phyloP scores from a whole-genome alignment of 2,797 vertebrate genomes.

The Semaprochilodus insignis region DNA sequence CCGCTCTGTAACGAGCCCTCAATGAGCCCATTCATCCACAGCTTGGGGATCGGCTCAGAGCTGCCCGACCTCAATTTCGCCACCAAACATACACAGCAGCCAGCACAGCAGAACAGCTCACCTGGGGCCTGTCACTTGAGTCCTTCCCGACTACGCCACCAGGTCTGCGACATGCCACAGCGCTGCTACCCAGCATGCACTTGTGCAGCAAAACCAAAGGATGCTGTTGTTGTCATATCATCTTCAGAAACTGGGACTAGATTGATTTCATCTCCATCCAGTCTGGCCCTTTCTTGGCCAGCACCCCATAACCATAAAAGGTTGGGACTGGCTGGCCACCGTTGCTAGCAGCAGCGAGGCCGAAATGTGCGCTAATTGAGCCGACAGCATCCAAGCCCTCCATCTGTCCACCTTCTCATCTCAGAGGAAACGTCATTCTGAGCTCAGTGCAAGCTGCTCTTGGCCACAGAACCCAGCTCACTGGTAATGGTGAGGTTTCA shows the following conservation, averaged over 20 bases:
- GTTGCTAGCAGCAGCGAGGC: conserved; percentile 56
- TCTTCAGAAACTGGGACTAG: conserved; percentile 19
- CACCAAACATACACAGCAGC: conserved; percentile 11
- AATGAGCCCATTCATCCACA: conserved; percentile 53
- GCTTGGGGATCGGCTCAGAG: conserved; percentile 17
- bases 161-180: neutral
- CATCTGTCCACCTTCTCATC: conserved; percentile 67
- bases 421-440: conserved; percentile 60
- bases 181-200: neutral
- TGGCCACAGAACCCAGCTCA: conserved; percentile 43
- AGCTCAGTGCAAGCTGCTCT: conserved; percentile 63
- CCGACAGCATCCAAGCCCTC: conserved; percentile 59
- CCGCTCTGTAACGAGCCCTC: conserved; percentile 49
- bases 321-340: conserved; percentile 58
- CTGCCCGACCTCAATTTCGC: conserved; percentile 26
- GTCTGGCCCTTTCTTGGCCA: conserved; percentile 38
- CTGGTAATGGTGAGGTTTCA: conserved; percentile 49
- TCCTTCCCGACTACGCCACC: too few species aligned
- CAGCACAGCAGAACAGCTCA: neutral
- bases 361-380: conserved; percentile 66
- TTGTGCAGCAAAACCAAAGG: conserved; percentile 24
- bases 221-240: conserved; percentile 26
- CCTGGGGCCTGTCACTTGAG: conserved; percentile 12
- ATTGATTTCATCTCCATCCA: conserved; percentile 44
- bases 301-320: conserved; percentile 55